phyloP scores from a whole-genome alignment of 2,888 invertebrate genomes.

The Agapostemon virescens region DNA sequence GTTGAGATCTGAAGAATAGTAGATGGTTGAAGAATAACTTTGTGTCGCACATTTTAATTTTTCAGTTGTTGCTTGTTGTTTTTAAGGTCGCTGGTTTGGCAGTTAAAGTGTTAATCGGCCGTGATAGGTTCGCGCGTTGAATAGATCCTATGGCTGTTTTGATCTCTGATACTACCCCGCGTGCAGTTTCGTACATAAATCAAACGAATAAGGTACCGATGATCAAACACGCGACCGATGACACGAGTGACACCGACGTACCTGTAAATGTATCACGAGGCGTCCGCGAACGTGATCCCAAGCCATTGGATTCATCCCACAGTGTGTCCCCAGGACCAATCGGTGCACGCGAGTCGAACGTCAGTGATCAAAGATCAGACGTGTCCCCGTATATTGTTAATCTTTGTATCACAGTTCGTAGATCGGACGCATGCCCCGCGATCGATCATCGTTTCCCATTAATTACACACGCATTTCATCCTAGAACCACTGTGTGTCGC shows the following conservation, averaged over 20 bases:
- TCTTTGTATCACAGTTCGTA: constrained; percentile 64
- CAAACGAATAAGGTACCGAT: not conserved
- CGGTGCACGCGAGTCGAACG: constrained; percentile 37
- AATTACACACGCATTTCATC: constrained; percentile 60
- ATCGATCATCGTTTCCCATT: constrained; percentile 61
- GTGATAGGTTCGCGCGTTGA: no score
- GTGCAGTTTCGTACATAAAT: not conserved
- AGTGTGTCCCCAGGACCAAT: constrained; percentile 20
- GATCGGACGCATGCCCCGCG: constrained; percentile 55
- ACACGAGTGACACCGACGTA: constrained; percentile 23
- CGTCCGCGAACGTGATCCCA: constrained; percentile 27
- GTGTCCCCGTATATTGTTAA: constrained; percentile 33
- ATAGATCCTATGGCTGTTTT: no score
- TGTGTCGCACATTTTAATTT: no score
- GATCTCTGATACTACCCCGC: not conserved
- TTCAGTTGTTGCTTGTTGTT: no score
- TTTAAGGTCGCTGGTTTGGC: no score
- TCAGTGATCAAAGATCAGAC: constrained; percentile 48
- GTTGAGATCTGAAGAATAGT: no score
- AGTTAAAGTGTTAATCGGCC: no score
- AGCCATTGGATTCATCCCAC: constrained; percentile 47
- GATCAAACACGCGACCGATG: not conserved
- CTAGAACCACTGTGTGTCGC: constrained; percentile 51
- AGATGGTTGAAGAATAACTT: no score
- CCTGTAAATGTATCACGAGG: constrained; percentile 55